phyloP scores from a whole-genome alignment of 2,888 invertebrate species.

The Drosophila neotestacea region DNA sequence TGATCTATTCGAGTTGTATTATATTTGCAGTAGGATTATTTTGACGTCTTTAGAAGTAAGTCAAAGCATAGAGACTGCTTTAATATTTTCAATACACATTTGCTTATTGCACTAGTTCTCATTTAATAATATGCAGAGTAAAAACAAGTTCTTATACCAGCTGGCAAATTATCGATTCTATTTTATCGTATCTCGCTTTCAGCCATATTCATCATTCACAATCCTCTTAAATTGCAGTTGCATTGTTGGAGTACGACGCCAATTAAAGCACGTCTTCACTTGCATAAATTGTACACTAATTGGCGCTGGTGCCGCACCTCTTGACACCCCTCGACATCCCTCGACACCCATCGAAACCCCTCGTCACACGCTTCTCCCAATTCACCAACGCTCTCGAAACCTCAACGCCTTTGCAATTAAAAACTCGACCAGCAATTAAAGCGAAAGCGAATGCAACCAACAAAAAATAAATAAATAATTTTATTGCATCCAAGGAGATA shows the following conservation, averaged over 20 bases:
- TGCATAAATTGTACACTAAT: conserved; percentile 59
- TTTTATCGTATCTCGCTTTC: background rate
- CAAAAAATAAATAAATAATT: conserved; percentile 15
- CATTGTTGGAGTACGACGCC: conserved; percentile 25
- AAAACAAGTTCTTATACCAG: background rate
- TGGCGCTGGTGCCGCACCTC: conserved; percentile 29
- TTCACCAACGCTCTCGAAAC: conserved; percentile 18
- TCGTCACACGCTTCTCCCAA: background rate
- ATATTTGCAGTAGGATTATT: no score
- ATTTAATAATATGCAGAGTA: background rate
- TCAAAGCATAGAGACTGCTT: no score
- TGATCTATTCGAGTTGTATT: no score
- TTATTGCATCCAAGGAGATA: background rate
- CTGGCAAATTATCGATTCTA: conserved; percentile 8
- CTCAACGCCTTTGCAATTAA: conserved; percentile 66
- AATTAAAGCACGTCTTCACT: conserved; percentile 55
- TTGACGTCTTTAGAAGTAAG: no score
- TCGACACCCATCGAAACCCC: background rate
- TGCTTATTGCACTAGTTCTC: background rate
- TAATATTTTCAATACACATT: no score
- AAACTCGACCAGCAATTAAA: conserved; percentile 62
- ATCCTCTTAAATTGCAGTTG: conserved; percentile 8
- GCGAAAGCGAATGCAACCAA: conserved; percentile 1
- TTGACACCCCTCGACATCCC: background rate
- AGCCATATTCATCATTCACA: conserved; percentile 16